Base-by-base conservation (phyloP, 2,113 vertebrate species). In the Aptenodytes forsteri region DNA sequence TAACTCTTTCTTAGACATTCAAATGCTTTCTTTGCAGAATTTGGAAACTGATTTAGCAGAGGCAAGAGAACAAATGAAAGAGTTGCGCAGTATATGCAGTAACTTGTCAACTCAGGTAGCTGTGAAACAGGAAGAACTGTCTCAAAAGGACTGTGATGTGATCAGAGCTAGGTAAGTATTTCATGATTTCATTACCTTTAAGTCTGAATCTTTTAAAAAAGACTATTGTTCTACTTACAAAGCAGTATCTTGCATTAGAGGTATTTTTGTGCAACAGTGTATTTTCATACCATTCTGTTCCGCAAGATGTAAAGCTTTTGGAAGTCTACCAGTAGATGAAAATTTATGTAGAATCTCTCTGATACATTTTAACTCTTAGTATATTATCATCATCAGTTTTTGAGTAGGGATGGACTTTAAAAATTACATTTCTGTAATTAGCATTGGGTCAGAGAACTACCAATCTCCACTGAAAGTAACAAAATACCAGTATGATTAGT, bases 1-100 rank as follows among this genome's bases (percentile, higher is more conserved):
- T 44, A 70, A 66, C 18, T 64, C 25, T 70, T 85, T 66, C 14
- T 26, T 91, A 11, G 61, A 19, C 10, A 10, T 58, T 75, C 42
- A 72, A 27, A 69, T 94, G 8, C n/a, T 64, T 92, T 55, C 36
- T 69, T 95, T 94, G 55, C 89, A 99, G 99, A 96, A 95, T 94
- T 91, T 99, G 93, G 98, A 99, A 97, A 96, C 86, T 65, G 93
- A 98, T 89, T 94, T 99, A 64, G 94, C 94, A 75, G 98, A 83
- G 19, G 85, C 97, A 72, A 97, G 94, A 90, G 88, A 96, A 78
- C 96, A 98, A 91, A 85, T 98, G 58, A 97, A 98, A 72, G 85
- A 90, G 46, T 87, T 98, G 44, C 94, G 75, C 70, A 97, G 69
- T 65, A 90, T 89, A 70, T 98, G 89, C 44, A 83, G 78, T 94